Evolutionary conservation across 2,797 vertebrate genomes (phyloP).

Genomic region (Pantherophis vulpinus): DNA sequence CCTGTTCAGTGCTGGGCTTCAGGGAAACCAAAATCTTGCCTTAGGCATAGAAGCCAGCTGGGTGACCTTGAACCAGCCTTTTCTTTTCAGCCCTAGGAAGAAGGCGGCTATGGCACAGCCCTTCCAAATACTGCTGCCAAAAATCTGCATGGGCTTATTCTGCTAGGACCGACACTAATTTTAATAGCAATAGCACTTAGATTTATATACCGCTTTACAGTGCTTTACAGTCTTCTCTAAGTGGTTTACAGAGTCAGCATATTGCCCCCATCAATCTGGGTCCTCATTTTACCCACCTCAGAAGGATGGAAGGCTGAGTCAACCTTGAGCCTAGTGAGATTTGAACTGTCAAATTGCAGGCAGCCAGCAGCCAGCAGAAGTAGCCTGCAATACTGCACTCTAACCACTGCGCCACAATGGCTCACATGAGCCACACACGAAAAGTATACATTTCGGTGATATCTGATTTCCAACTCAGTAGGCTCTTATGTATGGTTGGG

Average conservation of each 20-base stretch:
- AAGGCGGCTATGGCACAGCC: neutral
- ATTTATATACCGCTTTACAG: no score
- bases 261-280: no score
- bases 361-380: no score
- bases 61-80: neutral
- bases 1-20: neutral
- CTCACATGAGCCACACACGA: neutral
- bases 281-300: no score
- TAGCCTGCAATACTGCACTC: no score
- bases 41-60: neutral
- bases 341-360: no score
- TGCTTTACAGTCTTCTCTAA: no score
- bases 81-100: neutral
- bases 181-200: neutral
- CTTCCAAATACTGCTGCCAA: neutral
- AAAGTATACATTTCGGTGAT: neutral
- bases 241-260: no score
- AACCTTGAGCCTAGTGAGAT: no score
- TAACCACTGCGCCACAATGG: no score
- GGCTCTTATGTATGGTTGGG: neutral
- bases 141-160: neutral
- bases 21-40: neutral
- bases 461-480: neutral
- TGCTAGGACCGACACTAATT: neutral
- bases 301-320: no score